These are phyloP conservation scores for Trachops cirrhosus DNA, from an alignment of 2,797 vertebrate species.

Conservation along the genomic window DNA sequence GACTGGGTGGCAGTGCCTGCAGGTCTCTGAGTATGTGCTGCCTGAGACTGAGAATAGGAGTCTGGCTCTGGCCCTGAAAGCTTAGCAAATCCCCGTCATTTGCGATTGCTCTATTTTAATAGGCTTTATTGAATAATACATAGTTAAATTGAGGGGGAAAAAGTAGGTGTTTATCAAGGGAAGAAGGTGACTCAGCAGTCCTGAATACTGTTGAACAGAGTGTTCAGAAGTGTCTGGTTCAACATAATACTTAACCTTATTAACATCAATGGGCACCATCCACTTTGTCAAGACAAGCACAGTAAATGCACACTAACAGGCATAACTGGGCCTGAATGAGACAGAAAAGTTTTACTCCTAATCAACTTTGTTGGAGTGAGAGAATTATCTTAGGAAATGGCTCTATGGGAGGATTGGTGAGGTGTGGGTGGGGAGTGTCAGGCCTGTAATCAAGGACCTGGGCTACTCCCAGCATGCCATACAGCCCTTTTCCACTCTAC, in stretches of 20 bases:
- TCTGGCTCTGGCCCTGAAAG: neutral
- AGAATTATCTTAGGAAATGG: neutral
- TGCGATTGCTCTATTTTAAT: neutral
- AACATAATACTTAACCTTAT: constrained; percentile 52
- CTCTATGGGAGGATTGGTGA: neutral
- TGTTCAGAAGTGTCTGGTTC: constrained; percentile 43
- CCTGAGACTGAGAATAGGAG: accelerated
- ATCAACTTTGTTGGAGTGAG: constrained; percentile 59
- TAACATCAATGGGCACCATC: constrained; percentile 59
- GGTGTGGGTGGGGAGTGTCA: neutral
- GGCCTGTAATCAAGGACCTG: neutral
- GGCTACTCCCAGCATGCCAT: too few species aligned
- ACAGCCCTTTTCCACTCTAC: accelerated
- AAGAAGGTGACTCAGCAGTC: constrained; percentile 45
- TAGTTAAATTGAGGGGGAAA: constrained; percentile 25
- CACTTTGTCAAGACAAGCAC: constrained; percentile 48
- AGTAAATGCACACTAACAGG: constrained; percentile 59
- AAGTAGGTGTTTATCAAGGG: neutral
- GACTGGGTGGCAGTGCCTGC: neutral
- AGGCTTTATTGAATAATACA: constrained; percentile 23
- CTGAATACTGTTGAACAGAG: constrained; percentile 36
- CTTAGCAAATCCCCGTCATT: neutral
- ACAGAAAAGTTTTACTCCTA: constrained; percentile 68
- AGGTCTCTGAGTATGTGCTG: accelerated
- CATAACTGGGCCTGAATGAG: constrained; percentile 48